Conservation (phyloP, 2,797 vertebrate species). For the Gila robusta region DNA sequence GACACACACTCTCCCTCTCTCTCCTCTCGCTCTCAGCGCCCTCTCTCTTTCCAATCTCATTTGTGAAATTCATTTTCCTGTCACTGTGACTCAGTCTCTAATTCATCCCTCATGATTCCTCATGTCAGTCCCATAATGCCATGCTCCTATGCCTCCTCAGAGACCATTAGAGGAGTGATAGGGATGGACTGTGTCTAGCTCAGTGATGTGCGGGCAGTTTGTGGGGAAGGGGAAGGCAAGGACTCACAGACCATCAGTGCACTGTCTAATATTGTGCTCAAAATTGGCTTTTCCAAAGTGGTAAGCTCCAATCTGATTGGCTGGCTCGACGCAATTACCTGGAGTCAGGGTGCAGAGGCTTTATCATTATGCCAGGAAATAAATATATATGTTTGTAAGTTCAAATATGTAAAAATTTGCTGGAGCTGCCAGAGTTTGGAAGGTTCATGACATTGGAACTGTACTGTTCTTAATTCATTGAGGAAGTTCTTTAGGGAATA, state of each 20-base stretch:
- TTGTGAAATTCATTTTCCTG: conserved; percentile 77
- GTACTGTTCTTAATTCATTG: not conserved
- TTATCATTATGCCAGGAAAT: not conserved
- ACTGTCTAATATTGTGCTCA: conserved; percentile 11
- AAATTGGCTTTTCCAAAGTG: conserved; percentile 1
- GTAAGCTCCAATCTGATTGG: conserved; percentile 13
- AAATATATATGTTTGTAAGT: not conserved
- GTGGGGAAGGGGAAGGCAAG: not conserved
- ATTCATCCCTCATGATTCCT: conserved; percentile 71
- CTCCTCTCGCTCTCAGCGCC: conserved; percentile 62
- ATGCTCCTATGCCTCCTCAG: conserved; percentile 69
- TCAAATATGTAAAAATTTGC: not conserved
- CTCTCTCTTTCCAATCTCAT: conserved; percentile 73
- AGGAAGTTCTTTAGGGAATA: too few relatives aligned
- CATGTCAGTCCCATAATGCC: conserved; percentile 76
- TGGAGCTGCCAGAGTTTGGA: not conserved
- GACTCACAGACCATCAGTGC: conserved; percentile 31
- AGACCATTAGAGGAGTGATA: conserved; percentile 74
- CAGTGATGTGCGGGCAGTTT: conserved; percentile 15
- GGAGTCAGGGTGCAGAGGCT: not conserved
- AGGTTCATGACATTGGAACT: not conserved
- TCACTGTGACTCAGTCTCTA: conserved; percentile 73
- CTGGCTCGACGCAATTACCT: not conserved
- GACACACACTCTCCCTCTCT: conserved; percentile 55
- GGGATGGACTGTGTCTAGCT: conserved; percentile 66